phyloP scores from a whole-genome alignment of 2,888 invertebrate genomes.

The Globia sparganii region DNA sequence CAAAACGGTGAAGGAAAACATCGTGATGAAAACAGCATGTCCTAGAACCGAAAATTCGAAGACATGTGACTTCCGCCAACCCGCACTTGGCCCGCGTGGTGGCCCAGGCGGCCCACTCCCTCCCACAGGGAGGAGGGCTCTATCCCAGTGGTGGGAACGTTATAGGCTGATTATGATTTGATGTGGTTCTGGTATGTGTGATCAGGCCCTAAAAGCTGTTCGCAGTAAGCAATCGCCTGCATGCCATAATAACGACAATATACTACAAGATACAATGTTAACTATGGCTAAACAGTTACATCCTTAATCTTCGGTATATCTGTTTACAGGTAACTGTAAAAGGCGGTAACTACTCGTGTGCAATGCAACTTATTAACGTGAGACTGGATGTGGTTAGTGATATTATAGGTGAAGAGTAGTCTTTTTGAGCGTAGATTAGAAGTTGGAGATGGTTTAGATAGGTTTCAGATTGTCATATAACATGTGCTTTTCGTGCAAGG shows the following conservation, averaged over 20 bases:
- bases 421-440: background rate
- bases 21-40: too few relatives aligned
- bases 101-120: too few relatives aligned
- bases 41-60: too few relatives aligned
- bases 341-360: conserved; percentile 68
- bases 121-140: too few relatives aligned
- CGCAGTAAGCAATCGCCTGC: conserved; percentile 17
- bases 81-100: too few relatives aligned
- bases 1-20: too few relatives aligned
- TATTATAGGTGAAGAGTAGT: background rate
- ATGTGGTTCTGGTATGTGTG: background rate
- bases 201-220: background rate
- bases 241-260: conserved; percentile 47
- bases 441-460: background rate
- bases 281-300: conserved; percentile 65
- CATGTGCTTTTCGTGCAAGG: background rate
- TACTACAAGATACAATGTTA: conserved; percentile 53
- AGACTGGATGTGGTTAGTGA: conserved; percentile 60
- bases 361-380: conserved; percentile 50
- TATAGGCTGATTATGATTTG: too few relatives aligned
- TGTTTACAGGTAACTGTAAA: conserved; percentile 78
- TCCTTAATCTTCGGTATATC: conserved; percentile 76
- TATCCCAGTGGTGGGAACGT: too few relatives aligned
- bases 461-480: background rate
- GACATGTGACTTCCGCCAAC: too few relatives aligned